Evolutionary conservation across 2,888 invertebrate genomes (phyloP).

Genomic region (Phortica magna): DNA sequence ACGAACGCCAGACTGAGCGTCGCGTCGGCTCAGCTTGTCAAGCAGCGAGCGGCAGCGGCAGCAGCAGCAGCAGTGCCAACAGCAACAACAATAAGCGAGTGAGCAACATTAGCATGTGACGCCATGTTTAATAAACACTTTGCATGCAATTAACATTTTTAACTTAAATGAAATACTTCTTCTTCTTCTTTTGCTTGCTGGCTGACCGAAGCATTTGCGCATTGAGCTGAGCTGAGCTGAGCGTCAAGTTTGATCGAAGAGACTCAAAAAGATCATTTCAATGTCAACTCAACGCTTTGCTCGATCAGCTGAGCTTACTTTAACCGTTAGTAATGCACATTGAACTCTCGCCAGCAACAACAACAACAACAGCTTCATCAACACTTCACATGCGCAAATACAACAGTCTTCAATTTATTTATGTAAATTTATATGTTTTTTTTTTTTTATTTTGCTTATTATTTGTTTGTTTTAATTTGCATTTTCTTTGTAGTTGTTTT

Average conservation of each 20-base stretch:
- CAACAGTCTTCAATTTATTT: slow-evolving; percentile 7
- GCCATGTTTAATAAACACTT: slow-evolving; percentile 70
- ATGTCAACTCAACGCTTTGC: neutral
- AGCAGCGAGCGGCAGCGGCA: neutral
- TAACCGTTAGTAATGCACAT: neutral
- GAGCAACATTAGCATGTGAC: slow-evolving; percentile 57
- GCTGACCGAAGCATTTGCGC: no score
- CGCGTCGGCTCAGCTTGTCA: slow-evolving; percentile 14
- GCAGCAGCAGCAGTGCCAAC: neutral
- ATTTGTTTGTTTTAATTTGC: slow-evolving; percentile 53
- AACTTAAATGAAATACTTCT: slow-evolving; percentile 56
- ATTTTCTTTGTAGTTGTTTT: slow-evolving; percentile 70
- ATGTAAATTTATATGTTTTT: slow-evolving; percentile 52
- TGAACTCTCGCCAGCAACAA: neutral
- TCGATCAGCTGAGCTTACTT: slow-evolving; percentile 9
- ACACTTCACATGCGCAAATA: slow-evolving; percentile 32
- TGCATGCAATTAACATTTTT: slow-evolving; percentile 75
- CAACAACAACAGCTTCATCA: neutral
- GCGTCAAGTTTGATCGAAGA: no score
- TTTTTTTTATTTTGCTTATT: slow-evolving; percentile 71
- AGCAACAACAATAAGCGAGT: neutral
- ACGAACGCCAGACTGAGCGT: slow-evolving; percentile 17
- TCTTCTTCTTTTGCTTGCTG: neutral
- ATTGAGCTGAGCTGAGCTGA: no score
- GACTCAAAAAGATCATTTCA: neutral